phyloP scores from a whole-genome alignment of 2,888 invertebrate genomes.

The Germaria angustata region DNA sequence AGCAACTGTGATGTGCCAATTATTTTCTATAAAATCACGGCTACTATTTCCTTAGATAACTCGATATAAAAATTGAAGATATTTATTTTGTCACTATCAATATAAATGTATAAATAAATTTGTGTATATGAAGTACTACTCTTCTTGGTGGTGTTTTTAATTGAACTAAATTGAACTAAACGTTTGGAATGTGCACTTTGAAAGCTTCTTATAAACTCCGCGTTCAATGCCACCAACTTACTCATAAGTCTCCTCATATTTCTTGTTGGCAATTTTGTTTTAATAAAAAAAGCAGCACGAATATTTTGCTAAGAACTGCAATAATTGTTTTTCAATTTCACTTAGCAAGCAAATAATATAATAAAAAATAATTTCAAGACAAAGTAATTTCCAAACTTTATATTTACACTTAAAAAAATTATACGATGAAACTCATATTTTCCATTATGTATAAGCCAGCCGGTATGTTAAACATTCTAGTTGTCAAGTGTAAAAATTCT shows the following conservation, averaged over 20 bases:
- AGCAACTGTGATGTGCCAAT: slow-evolving; percentile 80
- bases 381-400: background rate
- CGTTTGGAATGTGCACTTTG: slow-evolving; percentile 65
- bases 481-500: background rate
- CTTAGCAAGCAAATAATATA: slow-evolving; percentile 23
- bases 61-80: slow-evolving; percentile 74
- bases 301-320: slow-evolving; percentile 46
- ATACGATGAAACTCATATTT: background rate
- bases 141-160: background rate
- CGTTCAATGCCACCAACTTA: slow-evolving; percentile 73
- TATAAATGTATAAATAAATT: background rate
- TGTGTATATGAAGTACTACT: background rate
- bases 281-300: slow-evolving; percentile 34
- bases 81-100: slow-evolving; percentile 1
- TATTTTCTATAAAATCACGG: slow-evolving; percentile 77
- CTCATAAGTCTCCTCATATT: slow-evolving; percentile 72
- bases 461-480: background rate
- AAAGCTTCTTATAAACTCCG: slow-evolving; percentile 74
- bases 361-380: background rate
- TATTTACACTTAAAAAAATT: slow-evolving; percentile 18
- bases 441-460: background rate
- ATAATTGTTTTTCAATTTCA: slow-evolving; percentile 35
- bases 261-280: slow-evolving; percentile 67
- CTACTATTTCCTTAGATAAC: slow-evolving; percentile 81
- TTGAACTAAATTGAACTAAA: slow-evolving; percentile 55